Conservation (phyloP, 1,140 invertebrate genomes). For the Microplitis mediator region DNA sequence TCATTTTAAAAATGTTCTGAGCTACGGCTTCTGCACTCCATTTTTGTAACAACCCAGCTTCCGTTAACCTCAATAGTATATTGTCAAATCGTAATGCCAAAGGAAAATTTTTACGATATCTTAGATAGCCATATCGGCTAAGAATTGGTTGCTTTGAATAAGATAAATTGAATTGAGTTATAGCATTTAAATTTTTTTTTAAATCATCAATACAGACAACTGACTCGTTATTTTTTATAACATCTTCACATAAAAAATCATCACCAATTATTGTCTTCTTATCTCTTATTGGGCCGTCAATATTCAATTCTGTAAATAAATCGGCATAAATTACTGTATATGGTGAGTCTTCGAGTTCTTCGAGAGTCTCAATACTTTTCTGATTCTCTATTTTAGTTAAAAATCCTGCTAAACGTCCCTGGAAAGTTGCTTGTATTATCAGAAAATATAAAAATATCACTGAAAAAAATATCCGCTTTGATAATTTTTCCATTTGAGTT, state of each 20-base stretch:
- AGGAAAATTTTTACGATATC: no score
- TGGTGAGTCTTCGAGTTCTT: background rate
- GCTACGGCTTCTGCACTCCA: no score
- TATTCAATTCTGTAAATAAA: background rate
- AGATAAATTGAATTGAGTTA: background rate
- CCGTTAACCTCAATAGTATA: no score
- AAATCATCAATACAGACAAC: background rate
- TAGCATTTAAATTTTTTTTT: background rate
- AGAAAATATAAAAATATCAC: slow-evolving; percentile 4
- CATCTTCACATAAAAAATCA: background rate
- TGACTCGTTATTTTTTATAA: background rate
- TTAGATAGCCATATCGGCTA: no score
- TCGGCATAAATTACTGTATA: background rate
- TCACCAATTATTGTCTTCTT: background rate
- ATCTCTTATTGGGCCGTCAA: background rate
- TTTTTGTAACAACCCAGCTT: no score
- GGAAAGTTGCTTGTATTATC: background rate
- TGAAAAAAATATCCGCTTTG: background rate
- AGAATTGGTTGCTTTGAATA: background rate
- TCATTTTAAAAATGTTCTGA: no score
- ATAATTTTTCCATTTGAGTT: background rate
- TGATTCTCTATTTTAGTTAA: background rate
- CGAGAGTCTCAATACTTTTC: background rate
- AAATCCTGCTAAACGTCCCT: background rate
- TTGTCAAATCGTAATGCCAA: no score